Conservation (phyloP, 2,113 vertebrate species). For the Plectropomus leopardus region DNA sequence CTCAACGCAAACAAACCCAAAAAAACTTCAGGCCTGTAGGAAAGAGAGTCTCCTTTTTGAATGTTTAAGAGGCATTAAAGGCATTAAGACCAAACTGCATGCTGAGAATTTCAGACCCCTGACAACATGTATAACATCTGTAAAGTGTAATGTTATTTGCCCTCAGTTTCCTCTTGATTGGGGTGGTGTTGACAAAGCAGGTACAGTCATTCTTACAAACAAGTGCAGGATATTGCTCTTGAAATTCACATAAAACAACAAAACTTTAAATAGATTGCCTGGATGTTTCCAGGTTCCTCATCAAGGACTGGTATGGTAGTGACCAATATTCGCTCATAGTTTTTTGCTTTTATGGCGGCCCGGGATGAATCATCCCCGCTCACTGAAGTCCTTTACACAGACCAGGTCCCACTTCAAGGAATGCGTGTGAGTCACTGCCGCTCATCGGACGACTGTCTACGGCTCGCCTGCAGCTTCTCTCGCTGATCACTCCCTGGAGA, state of each 20-base stretch:
- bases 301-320: conserved; percentile 28
- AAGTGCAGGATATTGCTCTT: conserved; percentile 24
- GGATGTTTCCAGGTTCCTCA: conserved; percentile 58
- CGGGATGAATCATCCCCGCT: conserved; percentile 72
- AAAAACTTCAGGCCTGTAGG: background rate
- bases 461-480: conserved; percentile 76
- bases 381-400: conserved; percentile 80
- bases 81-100: background rate
- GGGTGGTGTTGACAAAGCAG: conserved; percentile 7
- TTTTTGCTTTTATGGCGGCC: conserved; percentile 59
- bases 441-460: conserved; percentile 70
- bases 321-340: conserved; percentile 52
- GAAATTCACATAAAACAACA: conserved; percentile 22
- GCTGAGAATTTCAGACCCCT: background rate
- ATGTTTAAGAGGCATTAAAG: background rate
- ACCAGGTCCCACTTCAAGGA: conserved; percentile 81
- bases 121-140: background rate
- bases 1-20: background rate
- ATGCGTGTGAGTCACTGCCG: conserved; percentile 79
- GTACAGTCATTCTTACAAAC: background rate
- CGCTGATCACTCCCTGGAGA: conserved; percentile 77
- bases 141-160: background rate
- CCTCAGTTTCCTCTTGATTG: conserved; percentile 1
- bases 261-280: conserved; percentile 33
- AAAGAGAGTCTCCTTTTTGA: background rate